Evolutionary conservation across 2,888 invertebrate species (phyloP).

Genomic region (Tipula lateralis): DNA sequence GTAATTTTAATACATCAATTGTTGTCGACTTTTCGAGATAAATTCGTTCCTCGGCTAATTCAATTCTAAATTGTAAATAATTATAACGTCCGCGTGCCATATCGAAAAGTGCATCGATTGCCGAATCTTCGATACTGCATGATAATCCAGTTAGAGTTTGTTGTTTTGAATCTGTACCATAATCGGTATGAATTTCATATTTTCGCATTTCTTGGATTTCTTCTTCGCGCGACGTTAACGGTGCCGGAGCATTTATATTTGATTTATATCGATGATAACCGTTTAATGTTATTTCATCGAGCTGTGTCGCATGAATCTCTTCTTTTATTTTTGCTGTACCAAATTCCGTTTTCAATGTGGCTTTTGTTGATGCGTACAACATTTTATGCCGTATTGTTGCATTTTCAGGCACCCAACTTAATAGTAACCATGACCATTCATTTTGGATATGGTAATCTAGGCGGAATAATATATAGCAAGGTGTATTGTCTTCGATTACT

Average conservation of each 20-base stretch:
- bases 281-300: slow-evolving; percentile 75
- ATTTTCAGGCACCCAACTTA: slow-evolving; percentile 92
- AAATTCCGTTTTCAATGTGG: slow-evolving; percentile 94
- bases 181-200: slow-evolving; percentile 66
- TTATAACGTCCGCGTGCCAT: slow-evolving; percentile 70
- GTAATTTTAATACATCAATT: slow-evolving; percentile 63
- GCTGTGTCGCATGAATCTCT: slow-evolving; percentile 83
- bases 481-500: slow-evolving; percentile 71
- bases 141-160: slow-evolving; percentile 87
- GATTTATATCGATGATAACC: slow-evolving; percentile 77
- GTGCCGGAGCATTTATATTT: slow-evolving; percentile 77
- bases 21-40: slow-evolving; percentile 71
- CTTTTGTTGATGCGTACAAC: slow-evolving; percentile 96
- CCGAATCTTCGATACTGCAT: slow-evolving; percentile 81
- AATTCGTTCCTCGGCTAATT: slow-evolving; percentile 82
- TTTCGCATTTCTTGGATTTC: slow-evolving; percentile 74
- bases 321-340: slow-evolving; percentile 90
- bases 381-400: slow-evolving; percentile 92
- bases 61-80: slow-evolving; percentile 85
- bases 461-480: slow-evolving; percentile 86
- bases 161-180: slow-evolving; percentile 75
- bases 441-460: slow-evolving; percentile 71
- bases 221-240: slow-evolving; percentile 82
- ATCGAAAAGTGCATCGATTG: slow-evolving; percentile 68
- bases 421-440: slow-evolving; percentile 87